These are phyloP conservation scores for Cyclophora albipunctata DNA, from an alignment of 2,888 invertebrate genomes.

Conservation along the genomic window DNA sequence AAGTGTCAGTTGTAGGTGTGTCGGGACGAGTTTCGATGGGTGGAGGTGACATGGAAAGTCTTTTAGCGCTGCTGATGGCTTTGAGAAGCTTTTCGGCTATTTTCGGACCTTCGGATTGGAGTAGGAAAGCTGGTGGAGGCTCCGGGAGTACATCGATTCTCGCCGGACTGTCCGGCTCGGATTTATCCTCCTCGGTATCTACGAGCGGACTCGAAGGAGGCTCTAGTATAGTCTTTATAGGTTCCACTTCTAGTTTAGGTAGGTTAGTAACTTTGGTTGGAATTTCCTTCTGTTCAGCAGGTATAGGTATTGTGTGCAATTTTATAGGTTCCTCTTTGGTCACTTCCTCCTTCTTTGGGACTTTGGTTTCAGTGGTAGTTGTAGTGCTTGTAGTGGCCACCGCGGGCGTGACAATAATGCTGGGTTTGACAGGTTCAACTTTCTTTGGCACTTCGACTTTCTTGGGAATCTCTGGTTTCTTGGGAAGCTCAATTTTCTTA, in stretches of 20 bases:
- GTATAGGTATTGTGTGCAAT: slow-evolving; percentile 34
- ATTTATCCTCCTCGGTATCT: slow-evolving; percentile 67
- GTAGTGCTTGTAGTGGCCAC: slow-evolving; percentile 9
- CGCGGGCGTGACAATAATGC: slow-evolving; percentile 4
- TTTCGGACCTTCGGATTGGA: slow-evolving; percentile 72
- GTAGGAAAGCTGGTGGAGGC: slow-evolving; percentile 61
- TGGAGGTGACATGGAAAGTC: slow-evolving; percentile 64
- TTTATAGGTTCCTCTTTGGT: slow-evolving; percentile 25
- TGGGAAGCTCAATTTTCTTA: slow-evolving; percentile 16
- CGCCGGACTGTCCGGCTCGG: slow-evolving; percentile 67
- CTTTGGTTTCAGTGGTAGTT: slow-evolving; percentile 8
- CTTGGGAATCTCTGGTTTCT: slow-evolving; percentile 20
- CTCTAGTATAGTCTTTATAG: slow-evolving; percentile 37
- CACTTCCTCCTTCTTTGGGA: slow-evolving; percentile 6
- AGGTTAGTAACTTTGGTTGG: slow-evolving; percentile 25
- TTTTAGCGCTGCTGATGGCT: slow-evolving; percentile 75
- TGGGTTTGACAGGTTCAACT: slow-evolving; percentile 10
- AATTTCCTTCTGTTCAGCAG: slow-evolving; percentile 28
- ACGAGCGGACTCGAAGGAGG: slow-evolving; percentile 59
- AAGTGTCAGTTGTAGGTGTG: slow-evolving; percentile 46
- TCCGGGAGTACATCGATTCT: slow-evolving; percentile 68
- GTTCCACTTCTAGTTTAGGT: slow-evolving; percentile 41
- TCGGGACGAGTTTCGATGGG: slow-evolving; percentile 45
- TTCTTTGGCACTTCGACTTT: slow-evolving; percentile 9
- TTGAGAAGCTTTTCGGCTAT: slow-evolving; percentile 78